Percentiles rank a stretch among this genome's conserved stretches.
Evolutionary conservation across 2,888 invertebrate species (phyloP).

Genomic region (Drosophila crucigera): DNA sequence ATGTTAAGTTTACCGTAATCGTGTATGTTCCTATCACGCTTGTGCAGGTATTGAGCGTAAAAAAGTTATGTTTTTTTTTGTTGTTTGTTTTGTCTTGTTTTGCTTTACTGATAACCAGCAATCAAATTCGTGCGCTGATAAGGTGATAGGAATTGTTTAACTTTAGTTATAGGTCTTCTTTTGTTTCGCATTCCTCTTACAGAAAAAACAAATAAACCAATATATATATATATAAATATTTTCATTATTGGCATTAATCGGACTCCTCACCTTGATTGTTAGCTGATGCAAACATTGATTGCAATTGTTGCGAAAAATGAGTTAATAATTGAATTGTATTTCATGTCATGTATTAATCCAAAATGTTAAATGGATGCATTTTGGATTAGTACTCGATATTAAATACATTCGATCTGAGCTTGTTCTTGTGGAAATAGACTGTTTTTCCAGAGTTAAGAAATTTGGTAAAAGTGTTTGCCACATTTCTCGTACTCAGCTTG

Average conservation of each 20-base stretch:
- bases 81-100: constrained; percentile 22
- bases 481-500: neutral
- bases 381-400: neutral
- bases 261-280: neutral
- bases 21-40: constrained; percentile 37
- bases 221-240: neutral
- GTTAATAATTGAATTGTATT: neutral
- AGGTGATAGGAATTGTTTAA: constrained; percentile 41
- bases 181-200: constrained; percentile 6
- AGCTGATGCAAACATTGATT: neutral
- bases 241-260: neutral
- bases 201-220: neutral
- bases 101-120: constrained; percentile 41
- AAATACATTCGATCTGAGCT: neutral
- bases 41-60: constrained; percentile 40
- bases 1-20: constrained; percentile 39
- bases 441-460: neutral
- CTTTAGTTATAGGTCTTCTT: constrained; percentile 4
- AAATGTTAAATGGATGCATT: neutral
- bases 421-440: neutral
- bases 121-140: constrained; percentile 47
- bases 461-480: neutral
- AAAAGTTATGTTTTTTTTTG: constrained; percentile 50
- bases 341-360: neutral
- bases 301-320: neutral